Conservation (phyloP, 2,888 invertebrate species). For the Oxystoma pomonae region DNA sequence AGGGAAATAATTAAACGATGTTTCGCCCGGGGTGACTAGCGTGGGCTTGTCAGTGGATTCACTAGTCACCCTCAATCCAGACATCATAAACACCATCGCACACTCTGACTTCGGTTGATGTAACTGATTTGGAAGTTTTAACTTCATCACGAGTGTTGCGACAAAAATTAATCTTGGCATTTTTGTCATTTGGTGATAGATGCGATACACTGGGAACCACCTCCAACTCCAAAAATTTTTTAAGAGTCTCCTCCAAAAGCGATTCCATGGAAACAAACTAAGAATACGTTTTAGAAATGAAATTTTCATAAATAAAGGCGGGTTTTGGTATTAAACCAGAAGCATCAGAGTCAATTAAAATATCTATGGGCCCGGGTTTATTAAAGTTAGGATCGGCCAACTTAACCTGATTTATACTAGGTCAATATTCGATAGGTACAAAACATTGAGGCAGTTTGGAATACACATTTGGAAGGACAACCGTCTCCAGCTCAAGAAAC, state of each 20-base stretch:
- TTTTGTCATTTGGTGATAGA: background rate
- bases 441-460: background rate
- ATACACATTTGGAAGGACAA: background rate
- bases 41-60: background rate
- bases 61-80: no score
- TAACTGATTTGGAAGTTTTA: no score
- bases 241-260: background rate
- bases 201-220: background rate
- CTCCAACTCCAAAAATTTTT: background rate
- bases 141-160: no score
- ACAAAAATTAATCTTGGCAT: no score
- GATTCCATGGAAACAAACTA: background rate
- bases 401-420: background rate
- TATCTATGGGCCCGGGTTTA: background rate
- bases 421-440: background rate
- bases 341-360: background rate
- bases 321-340: background rate
- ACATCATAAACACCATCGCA: no score
- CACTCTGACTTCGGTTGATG: no score
- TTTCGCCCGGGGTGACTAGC: background rate
- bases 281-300: background rate
- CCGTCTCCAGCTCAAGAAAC: background rate
- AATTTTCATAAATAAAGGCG: background rate
- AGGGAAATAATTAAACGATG: no score
- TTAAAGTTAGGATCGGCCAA: background rate